Base-by-base conservation (phyloP, 1,140 invertebrate genomes). In the Papilio helenus region DNA sequence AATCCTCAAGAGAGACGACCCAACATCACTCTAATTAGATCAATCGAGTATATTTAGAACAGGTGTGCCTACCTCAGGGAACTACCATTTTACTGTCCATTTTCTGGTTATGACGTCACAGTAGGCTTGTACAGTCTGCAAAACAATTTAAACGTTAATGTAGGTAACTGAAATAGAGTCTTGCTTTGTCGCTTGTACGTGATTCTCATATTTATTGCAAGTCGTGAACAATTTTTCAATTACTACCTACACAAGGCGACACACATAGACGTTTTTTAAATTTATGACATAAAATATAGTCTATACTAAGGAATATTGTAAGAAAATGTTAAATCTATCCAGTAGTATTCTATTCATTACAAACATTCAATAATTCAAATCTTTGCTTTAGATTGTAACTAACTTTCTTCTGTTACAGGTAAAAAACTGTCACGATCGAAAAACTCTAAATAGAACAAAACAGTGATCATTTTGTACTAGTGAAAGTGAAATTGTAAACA, bases 401-500 rank as follows among this genome's bases (percentile, higher is more conserved):
- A 29, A 18, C 9, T 29, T 16, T 68, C 23, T 65, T 65, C 26
- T 68, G 18, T 68, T 65, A 23, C 61, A 68, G 61, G 61, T 68
- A 68, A 14, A 58, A 58, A 65, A 65, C 23, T 26, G 1, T 23
- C 55, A 7, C 7, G 1, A 46, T 46, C 20, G 2, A 23, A 26
- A 26, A 26, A 61, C 2, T 12, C 12, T 23, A 61, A 29, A 29
- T 14, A 68, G 26, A 68, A 68, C 61, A 29, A 29, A 29, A 29
- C 18, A 34, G 12, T 68, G 61, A 68, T 7, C 26, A 16, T 26
- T 68, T 12, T 68, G 61, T 68, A 68, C 1, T 20, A n/a, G 72
- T 74, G 72, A 74, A 49, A 51, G 74, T 76, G 74, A 58, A 34
- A 34, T 61, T 77, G 20, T 9, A 76, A 44, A 76, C 81, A 73